These are phyloP conservation scores for Macaca nemestrina DNA, from an alignment of 2,113 vertebrate species.

Conservation along the genomic window DNA sequence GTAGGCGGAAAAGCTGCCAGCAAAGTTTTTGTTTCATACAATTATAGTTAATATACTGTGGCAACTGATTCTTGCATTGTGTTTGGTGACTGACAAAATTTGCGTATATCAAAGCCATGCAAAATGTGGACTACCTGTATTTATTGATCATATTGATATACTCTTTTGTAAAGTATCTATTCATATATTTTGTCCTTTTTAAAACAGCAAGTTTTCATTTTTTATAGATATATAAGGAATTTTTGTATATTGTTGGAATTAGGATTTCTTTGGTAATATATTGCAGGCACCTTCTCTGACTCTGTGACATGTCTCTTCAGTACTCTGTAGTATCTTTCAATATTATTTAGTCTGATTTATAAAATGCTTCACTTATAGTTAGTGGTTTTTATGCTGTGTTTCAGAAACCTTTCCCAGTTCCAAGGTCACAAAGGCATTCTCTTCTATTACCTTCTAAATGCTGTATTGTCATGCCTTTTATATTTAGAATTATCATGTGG, in stretches of 20 bases:
- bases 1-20: neutral
- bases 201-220: neutral
- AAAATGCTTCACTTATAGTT: neutral
- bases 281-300: neutral
- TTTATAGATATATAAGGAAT: neutral
- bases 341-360: neutral
- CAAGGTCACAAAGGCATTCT: neutral
- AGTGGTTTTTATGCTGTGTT: neutral
- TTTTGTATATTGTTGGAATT: neutral
- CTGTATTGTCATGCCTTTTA: neutral
- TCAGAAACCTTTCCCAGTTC: neutral
- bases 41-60: neutral
- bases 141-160: neutral
- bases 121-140: neutral
- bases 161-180: neutral
- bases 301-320: neutral
- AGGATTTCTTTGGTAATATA: neutral
- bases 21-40: neutral
- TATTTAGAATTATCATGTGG: neutral
- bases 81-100: neutral
- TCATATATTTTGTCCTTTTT: neutral
- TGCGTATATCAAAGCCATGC: neutral
- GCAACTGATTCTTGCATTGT: neutral
- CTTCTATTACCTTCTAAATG: neutral
- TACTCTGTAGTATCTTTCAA: neutral